Base-by-base conservation (phyloP, 2,888 invertebrate species). In the Leptogaster cylindrica region DNA sequence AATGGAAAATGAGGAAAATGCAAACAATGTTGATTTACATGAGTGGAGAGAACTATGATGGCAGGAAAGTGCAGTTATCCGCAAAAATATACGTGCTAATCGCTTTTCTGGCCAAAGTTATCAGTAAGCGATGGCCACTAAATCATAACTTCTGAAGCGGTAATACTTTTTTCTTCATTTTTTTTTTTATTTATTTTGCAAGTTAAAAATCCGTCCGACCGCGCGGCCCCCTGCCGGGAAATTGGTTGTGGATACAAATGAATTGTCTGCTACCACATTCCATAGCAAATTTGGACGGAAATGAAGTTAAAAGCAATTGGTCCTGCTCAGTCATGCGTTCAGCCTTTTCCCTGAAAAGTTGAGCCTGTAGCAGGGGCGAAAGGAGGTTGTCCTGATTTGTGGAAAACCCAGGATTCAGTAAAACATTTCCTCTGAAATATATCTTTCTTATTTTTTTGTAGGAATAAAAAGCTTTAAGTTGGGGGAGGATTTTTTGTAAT, bases 31-130 rank as follows among this genome's bases (percentile, higher is more conserved):
- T 58, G 41, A 58, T 58, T 58, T 58, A 41, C 58, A 61, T 61
- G 61, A 27, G 58, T 7, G 4, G 51, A 28, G 28, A n/a, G n/a
- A n/a, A n/a, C n/a, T 16, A 51, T 28, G 7, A 12, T 27, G 41
- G 44, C 27, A 27, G 44, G 27, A 16, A 44, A 18, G 41, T 61
- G 61, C 61, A 61, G 41, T 14, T 3, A 16, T 6, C 18, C 51
- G 28, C 44, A 16, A 27, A 44, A 61, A 61, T 61, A 61, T 44
- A 61, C 61, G 44, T 61, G 61, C 61, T 61, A 61, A 61, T 61
- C 61, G 61, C 8, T 28, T 41, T 16, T 61, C 61, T 61, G 44
- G 44, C 61, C 61, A 61, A 61, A 61, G 41, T 61, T 61, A 61
- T 44, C 61, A 41, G 44, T 41, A 44, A 27, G 41, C 44, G 44